A percentile compares a stretch with the other conserved stretches of the same genome.
These are phyloP conservation scores for Ptilodon capucinus DNA, from an alignment of 2,888 invertebrate genomes.

Conservation along the genomic window DNA sequence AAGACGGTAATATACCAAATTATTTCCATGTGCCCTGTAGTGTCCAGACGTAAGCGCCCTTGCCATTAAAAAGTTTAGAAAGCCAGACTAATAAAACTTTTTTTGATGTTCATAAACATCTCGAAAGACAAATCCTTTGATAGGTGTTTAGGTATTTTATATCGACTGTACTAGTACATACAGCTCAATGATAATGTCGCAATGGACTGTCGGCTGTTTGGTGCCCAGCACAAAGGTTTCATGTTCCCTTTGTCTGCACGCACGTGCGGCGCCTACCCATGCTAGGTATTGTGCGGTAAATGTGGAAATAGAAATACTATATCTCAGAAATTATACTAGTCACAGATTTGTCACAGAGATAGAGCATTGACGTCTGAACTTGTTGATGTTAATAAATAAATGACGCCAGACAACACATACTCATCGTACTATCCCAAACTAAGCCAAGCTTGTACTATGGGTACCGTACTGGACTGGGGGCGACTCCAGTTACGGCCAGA, in stretches of 20 bases:
- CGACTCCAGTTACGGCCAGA: too few relatives aligned
- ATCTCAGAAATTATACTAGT: not conserved
- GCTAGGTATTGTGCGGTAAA: not conserved
- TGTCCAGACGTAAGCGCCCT: too few relatives aligned
- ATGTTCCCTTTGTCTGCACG: conserved; percentile 50
- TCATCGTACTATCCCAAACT: too few relatives aligned
- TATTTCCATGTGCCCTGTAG: too few relatives aligned
- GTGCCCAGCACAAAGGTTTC: conserved; percentile 33
- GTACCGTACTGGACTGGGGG: too few relatives aligned
- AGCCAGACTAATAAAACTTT: too few relatives aligned
- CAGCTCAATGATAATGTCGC: conserved; percentile 16
- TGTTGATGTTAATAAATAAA: not conserved
- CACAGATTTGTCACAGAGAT: not conserved
- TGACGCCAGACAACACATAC: too few relatives aligned
- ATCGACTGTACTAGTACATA: not conserved
- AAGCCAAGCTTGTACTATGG: too few relatives aligned
- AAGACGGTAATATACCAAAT: too few relatives aligned
- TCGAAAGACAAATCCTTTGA: too few relatives aligned
- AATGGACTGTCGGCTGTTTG: conserved; percentile 5
- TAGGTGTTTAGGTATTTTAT: not conserved
- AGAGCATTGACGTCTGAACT: not conserved
- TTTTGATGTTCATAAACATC: too few relatives aligned
- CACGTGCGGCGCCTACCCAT: conserved; percentile 38
- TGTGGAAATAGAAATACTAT: not conserved
- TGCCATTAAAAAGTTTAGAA: too few relatives aligned